Evolutionary conservation across 2,888 invertebrate species (phyloP).

Genomic region (Hylaea fasciaria): DNA sequence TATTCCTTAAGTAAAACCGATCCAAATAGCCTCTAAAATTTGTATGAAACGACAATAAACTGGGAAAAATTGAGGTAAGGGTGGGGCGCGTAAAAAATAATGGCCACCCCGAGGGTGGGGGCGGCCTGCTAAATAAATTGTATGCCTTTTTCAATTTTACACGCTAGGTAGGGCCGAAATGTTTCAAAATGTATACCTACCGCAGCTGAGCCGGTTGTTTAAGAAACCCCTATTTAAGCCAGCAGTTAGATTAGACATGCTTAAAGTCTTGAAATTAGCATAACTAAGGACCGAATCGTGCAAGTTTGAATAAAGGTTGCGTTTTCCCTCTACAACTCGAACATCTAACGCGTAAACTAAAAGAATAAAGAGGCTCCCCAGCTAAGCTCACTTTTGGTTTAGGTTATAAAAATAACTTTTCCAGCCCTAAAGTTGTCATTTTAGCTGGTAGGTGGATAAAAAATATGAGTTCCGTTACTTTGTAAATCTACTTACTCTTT

Average conservation of each 20-base stretch:
- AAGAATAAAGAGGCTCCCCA: constrained; percentile 8
- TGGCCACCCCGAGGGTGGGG: constrained; percentile 64
- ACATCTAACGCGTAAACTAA: constrained; percentile 9
- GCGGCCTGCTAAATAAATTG: constrained; percentile 75
- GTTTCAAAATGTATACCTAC: constrained; percentile 17
- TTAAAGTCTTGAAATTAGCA: constrained; percentile 1
- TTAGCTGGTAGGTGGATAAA: not conserved
- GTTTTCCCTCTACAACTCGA: constrained; percentile 4
- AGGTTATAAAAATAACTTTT: constrained; percentile 13
- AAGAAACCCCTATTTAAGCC: constrained; percentile 3
- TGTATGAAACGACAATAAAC: constrained; percentile 77
- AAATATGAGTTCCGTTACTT: not conserved
- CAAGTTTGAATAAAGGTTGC: constrained; percentile 13
- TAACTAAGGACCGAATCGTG: constrained; percentile 8
- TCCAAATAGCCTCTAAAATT: constrained; percentile 65
- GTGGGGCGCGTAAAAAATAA: constrained; percentile 78
- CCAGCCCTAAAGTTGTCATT: constrained; percentile 9
- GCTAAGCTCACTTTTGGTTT: constrained; percentile 14
- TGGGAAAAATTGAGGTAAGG: constrained; percentile 74
- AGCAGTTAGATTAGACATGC: constrained; percentile 11
- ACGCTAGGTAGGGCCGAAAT: constrained; percentile 20
- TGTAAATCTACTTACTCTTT: not conserved
- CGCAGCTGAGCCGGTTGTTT: constrained; percentile 20
- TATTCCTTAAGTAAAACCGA: constrained; percentile 54
- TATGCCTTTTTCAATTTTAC: constrained; percentile 76